These are phyloP conservation scores for Stenurella melanura DNA, from an alignment of 2,888 invertebrate genomes.

Conservation along the genomic window DNA sequence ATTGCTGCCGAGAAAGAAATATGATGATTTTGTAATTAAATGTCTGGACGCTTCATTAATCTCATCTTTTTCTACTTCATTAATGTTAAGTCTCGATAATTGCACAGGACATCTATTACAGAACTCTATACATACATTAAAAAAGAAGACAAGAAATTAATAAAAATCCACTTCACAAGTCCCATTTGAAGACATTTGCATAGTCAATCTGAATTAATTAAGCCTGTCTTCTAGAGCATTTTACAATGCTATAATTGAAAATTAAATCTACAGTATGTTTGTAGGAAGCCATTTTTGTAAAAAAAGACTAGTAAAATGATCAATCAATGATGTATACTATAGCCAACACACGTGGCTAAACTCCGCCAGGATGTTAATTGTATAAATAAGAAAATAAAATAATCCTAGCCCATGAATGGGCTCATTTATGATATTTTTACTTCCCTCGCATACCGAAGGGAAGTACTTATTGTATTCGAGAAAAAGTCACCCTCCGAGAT, in stretches of 20 bases:
- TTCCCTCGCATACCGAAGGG: no score
- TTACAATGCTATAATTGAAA: not conserved
- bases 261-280: no score
- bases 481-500: no score
- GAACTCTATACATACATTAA: constrained; percentile 30
- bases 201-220: constrained; percentile 30
- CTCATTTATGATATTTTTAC: no score
- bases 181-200: constrained; percentile 7
- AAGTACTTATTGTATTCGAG: no score
- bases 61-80: constrained; percentile 27
- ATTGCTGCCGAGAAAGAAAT: not conserved
- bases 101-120: constrained; percentile 13
- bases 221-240: not conserved
- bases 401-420: no score
- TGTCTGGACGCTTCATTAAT: constrained; percentile 25
- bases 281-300: no score
- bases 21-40: constrained; percentile 22
- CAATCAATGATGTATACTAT: no score
- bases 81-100: constrained; percentile 30
- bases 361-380: no score
- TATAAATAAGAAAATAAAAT: no score
- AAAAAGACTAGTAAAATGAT: no score
- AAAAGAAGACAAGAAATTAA: constrained; percentile 19
- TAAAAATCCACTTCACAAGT: constrained; percentile 7
- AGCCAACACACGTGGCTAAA: no score